These are phyloP conservation scores for Rhagium mordax DNA, from an alignment of 2,888 invertebrate species.

Conservation along the genomic window DNA sequence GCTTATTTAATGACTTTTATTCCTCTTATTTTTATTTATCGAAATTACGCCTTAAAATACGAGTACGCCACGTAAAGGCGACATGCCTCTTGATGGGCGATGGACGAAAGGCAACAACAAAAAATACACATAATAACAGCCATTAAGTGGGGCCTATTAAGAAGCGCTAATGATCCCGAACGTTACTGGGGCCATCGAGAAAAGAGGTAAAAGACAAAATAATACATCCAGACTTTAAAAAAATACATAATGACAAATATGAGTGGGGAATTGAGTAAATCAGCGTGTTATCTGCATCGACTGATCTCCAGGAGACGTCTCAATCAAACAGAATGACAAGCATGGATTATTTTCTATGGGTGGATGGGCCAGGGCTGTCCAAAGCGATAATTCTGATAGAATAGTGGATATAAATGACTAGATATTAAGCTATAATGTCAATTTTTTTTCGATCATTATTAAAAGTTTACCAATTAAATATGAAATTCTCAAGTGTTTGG, in stretches of 20 bases:
- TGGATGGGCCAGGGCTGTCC: constrained; percentile 42
- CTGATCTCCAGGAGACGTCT: constrained; percentile 62
- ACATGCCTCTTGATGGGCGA: neutral
- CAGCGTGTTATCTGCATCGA: constrained; percentile 60
- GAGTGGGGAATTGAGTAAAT: constrained; percentile 62
- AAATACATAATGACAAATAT: constrained; percentile 56
- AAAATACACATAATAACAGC: constrained; percentile 33
- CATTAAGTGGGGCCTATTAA: constrained; percentile 27
- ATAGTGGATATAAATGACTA: too few species aligned
- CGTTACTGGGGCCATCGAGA: constrained; percentile 32
- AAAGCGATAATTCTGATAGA: constrained; percentile 7
- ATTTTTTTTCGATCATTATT: too few species aligned
- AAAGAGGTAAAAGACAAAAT: constrained; percentile 30
- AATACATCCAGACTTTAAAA: constrained; percentile 29
- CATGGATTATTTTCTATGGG: constrained; percentile 50
- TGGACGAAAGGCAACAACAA: constrained; percentile 3
- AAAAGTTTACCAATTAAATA: too few species aligned
- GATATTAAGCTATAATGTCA: too few species aligned
- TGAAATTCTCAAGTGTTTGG: too few species aligned
- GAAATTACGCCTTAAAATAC: too few species aligned
- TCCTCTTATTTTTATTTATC: too few species aligned
- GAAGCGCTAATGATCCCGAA: constrained; percentile 33
- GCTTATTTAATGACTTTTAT: too few species aligned
- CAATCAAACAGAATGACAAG: constrained; percentile 66
- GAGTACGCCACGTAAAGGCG: neutral